phyloP scores from a whole-genome alignment of 2,113 vertebrate genomes.

The Onychostruthus taczanowskii region DNA sequence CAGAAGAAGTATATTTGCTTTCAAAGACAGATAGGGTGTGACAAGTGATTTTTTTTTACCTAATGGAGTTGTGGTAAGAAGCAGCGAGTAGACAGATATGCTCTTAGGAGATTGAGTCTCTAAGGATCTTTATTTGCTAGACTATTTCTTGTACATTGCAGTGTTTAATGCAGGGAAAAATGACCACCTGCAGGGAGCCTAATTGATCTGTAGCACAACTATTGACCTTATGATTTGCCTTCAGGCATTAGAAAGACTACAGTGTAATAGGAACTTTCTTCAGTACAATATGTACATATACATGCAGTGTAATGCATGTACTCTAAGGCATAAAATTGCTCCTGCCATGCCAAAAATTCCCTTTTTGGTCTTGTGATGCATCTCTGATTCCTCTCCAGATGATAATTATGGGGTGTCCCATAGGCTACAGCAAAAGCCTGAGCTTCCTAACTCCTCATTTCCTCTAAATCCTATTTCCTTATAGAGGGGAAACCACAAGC shows the following conservation, averaged over 20 bases:
- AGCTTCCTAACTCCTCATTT: not conserved
- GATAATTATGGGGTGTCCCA: fast-evolving
- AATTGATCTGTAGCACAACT: not conserved
- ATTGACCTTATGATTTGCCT: not conserved
- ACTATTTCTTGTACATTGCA: not conserved
- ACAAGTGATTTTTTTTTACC: not conserved
- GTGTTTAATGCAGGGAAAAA: not conserved
- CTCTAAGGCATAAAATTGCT: not conserved
- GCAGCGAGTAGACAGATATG: not conserved
- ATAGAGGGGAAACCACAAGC: not conserved
- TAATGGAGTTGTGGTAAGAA: not conserved
- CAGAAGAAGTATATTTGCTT: not conserved
- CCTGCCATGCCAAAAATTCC: not conserved
- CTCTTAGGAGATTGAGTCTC: not conserved
- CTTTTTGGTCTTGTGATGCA: not conserved
- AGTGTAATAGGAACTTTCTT: not conserved
- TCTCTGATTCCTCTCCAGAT: not conserved
- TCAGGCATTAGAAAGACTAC: not conserved
- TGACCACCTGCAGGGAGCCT: not conserved
- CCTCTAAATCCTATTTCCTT: not conserved
- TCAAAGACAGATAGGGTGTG: not conserved
- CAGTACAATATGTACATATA: fast-evolving
- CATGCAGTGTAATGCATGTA: fast-evolving
- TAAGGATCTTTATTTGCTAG: not conserved
- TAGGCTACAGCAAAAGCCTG: not conserved